Base-by-base conservation (phyloP, 2,113 vertebrate genomes). In the Potamarius usumacintae region DNA sequence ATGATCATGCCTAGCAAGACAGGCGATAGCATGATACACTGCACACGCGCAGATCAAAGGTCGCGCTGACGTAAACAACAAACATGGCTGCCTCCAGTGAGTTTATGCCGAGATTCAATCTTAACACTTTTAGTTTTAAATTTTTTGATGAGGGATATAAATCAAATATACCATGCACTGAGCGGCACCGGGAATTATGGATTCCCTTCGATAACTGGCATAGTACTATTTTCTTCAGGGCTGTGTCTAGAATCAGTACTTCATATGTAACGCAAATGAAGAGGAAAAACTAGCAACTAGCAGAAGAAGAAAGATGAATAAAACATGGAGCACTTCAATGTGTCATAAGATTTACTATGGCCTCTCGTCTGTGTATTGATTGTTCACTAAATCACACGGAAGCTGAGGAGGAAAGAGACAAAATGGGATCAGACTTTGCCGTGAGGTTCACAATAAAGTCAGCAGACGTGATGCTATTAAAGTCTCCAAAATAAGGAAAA, bases 341-440 rank as follows among this genome's bases (percentile, higher is more conserved):
- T 20, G 71, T 79, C 53, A 78, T 62, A 62, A 12, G 52, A 84
- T 89, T 89, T 55, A 86, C 48, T 48, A 18, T 63, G 71, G 57
- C 27, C 72, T 48, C 30, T 80, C 58, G 58, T 77, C 58, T 58
- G 65, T 25, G 25, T 69, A 86, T 42, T 86, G 85, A 86, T 82
- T 85, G 63, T 27, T 62, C 67, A 4, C 52, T 82, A 62, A 50
- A 77, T 65, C 85, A 86, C 72, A 55, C 25, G 1, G 25, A 80
- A 42, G 62, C 30, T 79, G 50, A 48, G n/a, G 25, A 30, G 48
- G 2, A 83, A 12, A 25, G 20, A 63, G 62, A 57, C 57, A 62
- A 76, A 79, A 27, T 53, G 25, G n/a, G 60, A 58, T 53, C 63
- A 69, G 2, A 20, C 17, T 67, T 62, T 60, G 25, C 62, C 10